Conservation (phyloP, 2,113 vertebrate species). For the Crotalus tigris region DNA sequence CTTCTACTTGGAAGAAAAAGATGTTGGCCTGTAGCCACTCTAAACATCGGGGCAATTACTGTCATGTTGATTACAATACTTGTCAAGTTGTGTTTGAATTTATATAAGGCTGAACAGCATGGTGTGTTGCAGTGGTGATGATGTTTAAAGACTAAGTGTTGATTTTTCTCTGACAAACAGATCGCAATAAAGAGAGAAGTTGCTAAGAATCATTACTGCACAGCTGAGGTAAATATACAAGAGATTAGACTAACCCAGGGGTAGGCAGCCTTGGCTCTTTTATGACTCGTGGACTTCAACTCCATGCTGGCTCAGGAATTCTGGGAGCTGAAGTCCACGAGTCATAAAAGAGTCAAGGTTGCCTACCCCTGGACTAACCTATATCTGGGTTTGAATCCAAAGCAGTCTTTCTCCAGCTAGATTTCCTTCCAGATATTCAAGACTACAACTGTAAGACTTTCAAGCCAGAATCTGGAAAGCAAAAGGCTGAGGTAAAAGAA, state of each 20-base stretch:
- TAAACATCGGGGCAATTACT: conserved; percentile 11
- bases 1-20: not conserved
- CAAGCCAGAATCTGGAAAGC: not conserved
- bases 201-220: not conserved
- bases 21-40: not conserved
- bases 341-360: too few relatives aligned
- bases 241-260: not conserved
- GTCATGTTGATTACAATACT: not conserved
- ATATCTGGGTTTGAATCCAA: not conserved
- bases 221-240: not conserved
- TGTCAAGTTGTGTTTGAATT: not conserved
- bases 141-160: not conserved
- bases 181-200: not conserved
- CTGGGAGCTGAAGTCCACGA: too few relatives aligned
- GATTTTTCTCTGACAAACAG: not conserved
- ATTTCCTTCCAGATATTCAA: not conserved
- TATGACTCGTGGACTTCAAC: too few relatives aligned
- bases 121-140: not conserved
- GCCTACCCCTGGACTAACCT: too few relatives aligned
- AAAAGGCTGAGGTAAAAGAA: not conserved
- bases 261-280: too few relatives aligned
- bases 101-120: not conserved
- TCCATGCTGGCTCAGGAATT: too few relatives aligned
- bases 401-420: not conserved
- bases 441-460: not conserved